phyloP scores from a whole-genome alignment of 2,797 vertebrate genomes.

The Chrosomus eos region DNA sequence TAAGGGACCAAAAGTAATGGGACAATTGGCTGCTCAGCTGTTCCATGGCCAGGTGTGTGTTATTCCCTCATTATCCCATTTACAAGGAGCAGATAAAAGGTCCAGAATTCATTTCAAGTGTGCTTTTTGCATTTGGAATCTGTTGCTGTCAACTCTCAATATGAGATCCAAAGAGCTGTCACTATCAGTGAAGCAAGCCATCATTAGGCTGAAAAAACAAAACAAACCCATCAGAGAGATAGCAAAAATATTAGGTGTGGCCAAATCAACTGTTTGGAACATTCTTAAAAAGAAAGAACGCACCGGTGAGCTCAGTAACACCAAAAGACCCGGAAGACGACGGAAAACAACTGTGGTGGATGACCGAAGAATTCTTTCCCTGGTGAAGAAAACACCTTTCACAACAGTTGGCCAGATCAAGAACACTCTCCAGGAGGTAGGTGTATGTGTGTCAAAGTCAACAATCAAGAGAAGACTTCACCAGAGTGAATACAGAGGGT shows the following conservation, averaged over 20 bases:
- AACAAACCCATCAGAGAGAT: slow-evolving; percentile 22
- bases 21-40: too few species aligned
- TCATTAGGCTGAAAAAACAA: slow-evolving; percentile 22
- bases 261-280: slow-evolving; percentile 49
- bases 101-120: slow-evolving; percentile 32
- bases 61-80: too few species aligned
- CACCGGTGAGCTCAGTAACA: slow-evolving; percentile 51
- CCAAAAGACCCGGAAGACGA: slow-evolving; percentile 55
- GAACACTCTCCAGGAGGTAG: not conserved
- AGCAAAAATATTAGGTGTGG: not conserved
- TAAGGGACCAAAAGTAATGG: too few species aligned
- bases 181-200: slow-evolving; percentile 41
- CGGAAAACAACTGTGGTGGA: slow-evolving; percentile 56
- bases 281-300: slow-evolving; percentile 52
- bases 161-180: slow-evolving; percentile 53
- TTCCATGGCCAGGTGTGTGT: too few species aligned
- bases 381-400: slow-evolving; percentile 23
- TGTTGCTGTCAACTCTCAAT: slow-evolving; percentile 58
- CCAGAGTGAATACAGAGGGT: too few species aligned
- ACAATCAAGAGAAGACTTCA: too few species aligned
- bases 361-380: slow-evolving; percentile 53
- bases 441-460: too few species aligned
- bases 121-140: slow-evolving; percentile 55
- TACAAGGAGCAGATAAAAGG: too few species aligned
- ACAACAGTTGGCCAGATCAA: slow-evolving; percentile 37